Evolutionary conservation across 2,888 invertebrate genomes (phyloP).

Genomic region (Coleophora flavipennella): DNA sequence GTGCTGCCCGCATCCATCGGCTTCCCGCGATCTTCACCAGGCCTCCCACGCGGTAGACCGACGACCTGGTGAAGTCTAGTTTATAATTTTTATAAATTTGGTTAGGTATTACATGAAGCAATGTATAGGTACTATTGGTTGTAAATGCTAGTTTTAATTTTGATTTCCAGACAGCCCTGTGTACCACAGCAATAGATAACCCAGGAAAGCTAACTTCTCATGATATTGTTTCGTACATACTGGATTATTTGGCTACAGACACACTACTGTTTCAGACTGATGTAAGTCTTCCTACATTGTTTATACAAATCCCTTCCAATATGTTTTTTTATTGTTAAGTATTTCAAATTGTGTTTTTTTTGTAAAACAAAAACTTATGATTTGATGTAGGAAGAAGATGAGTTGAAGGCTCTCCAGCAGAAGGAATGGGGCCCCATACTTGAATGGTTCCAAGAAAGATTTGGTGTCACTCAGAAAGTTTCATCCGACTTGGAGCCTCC

Average conservation of each 20-base stretch:
- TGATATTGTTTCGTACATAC: slow-evolving; percentile 82
- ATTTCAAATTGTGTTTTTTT: too few species aligned
- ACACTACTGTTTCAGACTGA: slow-evolving; percentile 84
- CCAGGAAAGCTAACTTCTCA: slow-evolving; percentile 84
- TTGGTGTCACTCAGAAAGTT: slow-evolving; percentile 79
- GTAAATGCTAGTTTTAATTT: neutral
- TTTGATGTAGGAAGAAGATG: slow-evolving; percentile 78
- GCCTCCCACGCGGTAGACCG: too few species aligned
- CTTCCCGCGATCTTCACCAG: too few species aligned
- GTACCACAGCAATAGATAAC: slow-evolving; percentile 94
- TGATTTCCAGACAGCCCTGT: slow-evolving; percentile 81
- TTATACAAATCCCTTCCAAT: too few species aligned
- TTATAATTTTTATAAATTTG: neutral
- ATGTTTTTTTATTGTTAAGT: too few species aligned
- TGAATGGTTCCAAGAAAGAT: slow-evolving; percentile 90
- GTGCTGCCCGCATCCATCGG: too few species aligned
- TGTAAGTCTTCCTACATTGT: too few species aligned
- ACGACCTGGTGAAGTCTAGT: too few species aligned
- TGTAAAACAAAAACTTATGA: neutral
- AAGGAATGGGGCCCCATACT: slow-evolving; percentile 92
- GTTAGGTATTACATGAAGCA: too few species aligned
- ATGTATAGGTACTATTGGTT: too few species aligned
- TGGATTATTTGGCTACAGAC: slow-evolving; percentile 87
- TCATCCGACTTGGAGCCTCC: slow-evolving; percentile 81
- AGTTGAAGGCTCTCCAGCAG: slow-evolving; percentile 81